phyloP scores from a whole-genome alignment of 2,113 vertebrate genomes.

The Ceuthmochares aereus region DNA sequence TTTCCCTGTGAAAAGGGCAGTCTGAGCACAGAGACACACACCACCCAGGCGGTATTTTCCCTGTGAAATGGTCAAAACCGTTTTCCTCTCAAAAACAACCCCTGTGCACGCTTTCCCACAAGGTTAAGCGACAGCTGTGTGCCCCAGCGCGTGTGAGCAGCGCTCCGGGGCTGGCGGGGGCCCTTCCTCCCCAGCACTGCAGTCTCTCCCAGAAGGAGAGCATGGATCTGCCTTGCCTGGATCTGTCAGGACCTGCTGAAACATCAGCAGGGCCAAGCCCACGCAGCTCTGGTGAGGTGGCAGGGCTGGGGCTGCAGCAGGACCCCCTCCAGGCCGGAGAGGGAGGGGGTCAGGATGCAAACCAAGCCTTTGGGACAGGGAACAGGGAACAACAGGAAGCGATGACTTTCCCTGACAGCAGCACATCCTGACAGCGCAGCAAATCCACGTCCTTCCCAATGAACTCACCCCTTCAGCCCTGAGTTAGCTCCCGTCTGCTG shows the following conservation, averaged over 20 bases:
- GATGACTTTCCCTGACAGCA: neutral
- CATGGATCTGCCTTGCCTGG: neutral
- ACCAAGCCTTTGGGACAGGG: neutral
- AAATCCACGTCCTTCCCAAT: fast-evolving
- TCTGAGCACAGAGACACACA: neutral
- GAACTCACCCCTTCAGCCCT: neutral
- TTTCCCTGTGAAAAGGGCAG: neutral
- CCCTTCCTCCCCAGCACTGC: neutral
- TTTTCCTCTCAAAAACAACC: neutral
- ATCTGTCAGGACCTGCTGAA: neutral
- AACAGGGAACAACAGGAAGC: slow-evolving; percentile 10
- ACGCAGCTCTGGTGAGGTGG: neutral
- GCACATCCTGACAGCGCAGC: neutral
- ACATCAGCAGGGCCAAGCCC: neutral
- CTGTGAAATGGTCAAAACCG: neutral
- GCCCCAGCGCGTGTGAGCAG: fast-evolving
- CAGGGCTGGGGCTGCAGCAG: neutral
- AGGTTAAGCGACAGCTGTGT: neutral
- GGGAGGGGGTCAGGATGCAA: neutral
- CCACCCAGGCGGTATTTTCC: neutral
- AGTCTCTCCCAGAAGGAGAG: neutral
- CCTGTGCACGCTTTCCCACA: neutral
- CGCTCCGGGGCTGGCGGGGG: neutral
- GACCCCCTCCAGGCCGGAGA: neutral
- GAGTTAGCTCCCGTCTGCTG: neutral